phyloP scores from a whole-genome alignment of 2,113 vertebrate genomes.

The Sapajus apella region DNA sequence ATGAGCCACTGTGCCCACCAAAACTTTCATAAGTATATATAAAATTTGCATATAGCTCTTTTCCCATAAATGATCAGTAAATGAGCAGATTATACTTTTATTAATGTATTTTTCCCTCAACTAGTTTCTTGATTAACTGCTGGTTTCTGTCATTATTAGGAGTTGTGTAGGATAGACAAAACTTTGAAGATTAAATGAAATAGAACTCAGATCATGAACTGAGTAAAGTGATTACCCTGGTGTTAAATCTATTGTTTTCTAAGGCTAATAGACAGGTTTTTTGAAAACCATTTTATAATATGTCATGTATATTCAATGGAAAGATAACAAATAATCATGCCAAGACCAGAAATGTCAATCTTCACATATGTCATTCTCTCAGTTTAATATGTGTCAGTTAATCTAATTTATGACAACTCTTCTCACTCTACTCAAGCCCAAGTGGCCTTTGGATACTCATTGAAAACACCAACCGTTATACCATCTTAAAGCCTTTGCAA shows the following conservation, averaged over 20 bases:
- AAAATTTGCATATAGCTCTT: not conserved
- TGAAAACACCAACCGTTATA: not conserved
- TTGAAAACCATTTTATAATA: not conserved
- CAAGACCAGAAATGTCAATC: not conserved
- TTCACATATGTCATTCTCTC: not conserved
- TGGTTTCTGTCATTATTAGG: slow-evolving; percentile 53
- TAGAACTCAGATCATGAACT: not conserved
- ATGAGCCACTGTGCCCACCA: no score
- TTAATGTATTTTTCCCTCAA: slow-evolving; percentile 15
- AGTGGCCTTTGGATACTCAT: not conserved
- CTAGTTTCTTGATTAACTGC: slow-evolving; percentile 40
- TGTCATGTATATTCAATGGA: not conserved
- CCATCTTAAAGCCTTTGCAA: not conserved
- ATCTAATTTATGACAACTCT: not conserved
- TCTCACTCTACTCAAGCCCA: not conserved
- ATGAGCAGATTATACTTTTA: slow-evolving; percentile 45
- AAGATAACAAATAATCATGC: not conserved
- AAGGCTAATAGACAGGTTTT: not conserved
- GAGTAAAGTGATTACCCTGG: not conserved
- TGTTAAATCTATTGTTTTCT: not conserved
- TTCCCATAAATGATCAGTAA: slow-evolving; percentile 24
- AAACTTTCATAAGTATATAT: not conserved
- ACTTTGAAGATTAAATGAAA: slow-evolving; percentile 31
- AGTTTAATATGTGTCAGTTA: not conserved
- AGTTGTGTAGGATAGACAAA: slow-evolving; percentile 39